Conservation (phyloP, 2,888 invertebrate genomes). For the Aromia moschata region DNA sequence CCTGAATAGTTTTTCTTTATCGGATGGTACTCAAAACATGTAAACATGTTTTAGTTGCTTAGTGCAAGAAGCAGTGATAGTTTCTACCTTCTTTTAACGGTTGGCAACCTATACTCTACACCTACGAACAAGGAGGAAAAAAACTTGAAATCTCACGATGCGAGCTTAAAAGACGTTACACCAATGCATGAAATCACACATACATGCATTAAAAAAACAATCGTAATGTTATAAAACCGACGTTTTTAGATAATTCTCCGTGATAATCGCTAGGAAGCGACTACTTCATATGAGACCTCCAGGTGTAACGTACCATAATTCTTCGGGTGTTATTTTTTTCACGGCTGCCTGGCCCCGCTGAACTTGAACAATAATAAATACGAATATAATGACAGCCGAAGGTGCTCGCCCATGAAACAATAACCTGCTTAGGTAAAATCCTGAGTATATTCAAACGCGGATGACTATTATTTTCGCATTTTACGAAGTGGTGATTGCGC, state of each 20-base stretch:
- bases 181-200: conserved; percentile 13
- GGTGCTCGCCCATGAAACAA: conserved; percentile 58
- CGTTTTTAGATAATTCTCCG: conserved; percentile 46
- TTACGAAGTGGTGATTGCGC: conserved; percentile 22
- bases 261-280: conserved; percentile 42
- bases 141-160: not conserved
- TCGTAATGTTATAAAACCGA: conserved; percentile 27
- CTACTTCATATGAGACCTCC: conserved; percentile 43
- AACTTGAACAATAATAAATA: conserved; percentile 59
- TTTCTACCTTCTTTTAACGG: too few species aligned
- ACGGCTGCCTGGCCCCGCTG: conserved; percentile 52
- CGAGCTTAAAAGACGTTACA: not conserved
- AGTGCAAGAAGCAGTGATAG: too few species aligned
- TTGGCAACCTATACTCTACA: too few species aligned
- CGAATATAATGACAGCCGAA: conserved; percentile 58
- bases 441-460: conserved; percentile 15
- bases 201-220: conserved; percentile 34
- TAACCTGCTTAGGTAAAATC: conserved; percentile 41
- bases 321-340: conserved; percentile 48
- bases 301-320: conserved; percentile 49
- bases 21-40: too few species aligned
- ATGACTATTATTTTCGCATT: conserved; percentile 30
- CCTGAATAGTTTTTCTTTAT: too few species aligned
- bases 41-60: too few species aligned
- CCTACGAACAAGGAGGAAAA: too few species aligned